Base-by-base conservation (phyloP, 2,888 invertebrate genomes). In the Cheilosia urbana region DNA sequence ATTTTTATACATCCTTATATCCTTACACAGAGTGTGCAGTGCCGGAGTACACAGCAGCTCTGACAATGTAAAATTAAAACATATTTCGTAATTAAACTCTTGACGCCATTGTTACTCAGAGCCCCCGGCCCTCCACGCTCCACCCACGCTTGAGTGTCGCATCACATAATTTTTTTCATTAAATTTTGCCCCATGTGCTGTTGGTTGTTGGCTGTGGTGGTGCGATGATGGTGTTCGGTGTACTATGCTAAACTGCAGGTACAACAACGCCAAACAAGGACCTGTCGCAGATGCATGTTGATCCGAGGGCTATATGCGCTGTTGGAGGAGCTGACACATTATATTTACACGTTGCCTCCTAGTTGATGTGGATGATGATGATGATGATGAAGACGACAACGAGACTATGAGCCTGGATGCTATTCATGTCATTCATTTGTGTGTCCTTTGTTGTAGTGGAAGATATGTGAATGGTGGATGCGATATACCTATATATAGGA, bases 11-110 rank as follows among this genome's bases (percentile, higher is more conserved):
- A 11, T 37, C 37, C 37, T 49, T 68, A 47, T 63, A 47, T 63
- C 27, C 71, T 71, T 24, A 58, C 51, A 71, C 65, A 65, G 51
- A 73, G 60, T 55, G 60, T 55, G 49, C 69, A 34, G 51, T 34
- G 53, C 24, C 47, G n/a, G 85, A 53, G 55, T 62, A 88, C 80
- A 88, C 84, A 87, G 88, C 87, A 87, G 83, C 84, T 71, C 84
- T 80, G 84, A 85, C 81, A 85, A 85, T 85, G 85, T 81, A 85
- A 85, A 85, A 88, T 88, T 88, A 88, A 88, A 88, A 88, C 88
- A 88, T 88, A 88, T 88, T 88, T 88, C 88, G 88, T 88, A 88
- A 88, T 88, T 88, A 88, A 88, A 88, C 88, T 88, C 87, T 88
- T 87, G 88, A 80, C 87, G 88, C 88, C 87, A 88, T 88, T 88